Conservation (phyloP, 2,888 invertebrate genomes). For the Aphodius sticticus region DNA sequence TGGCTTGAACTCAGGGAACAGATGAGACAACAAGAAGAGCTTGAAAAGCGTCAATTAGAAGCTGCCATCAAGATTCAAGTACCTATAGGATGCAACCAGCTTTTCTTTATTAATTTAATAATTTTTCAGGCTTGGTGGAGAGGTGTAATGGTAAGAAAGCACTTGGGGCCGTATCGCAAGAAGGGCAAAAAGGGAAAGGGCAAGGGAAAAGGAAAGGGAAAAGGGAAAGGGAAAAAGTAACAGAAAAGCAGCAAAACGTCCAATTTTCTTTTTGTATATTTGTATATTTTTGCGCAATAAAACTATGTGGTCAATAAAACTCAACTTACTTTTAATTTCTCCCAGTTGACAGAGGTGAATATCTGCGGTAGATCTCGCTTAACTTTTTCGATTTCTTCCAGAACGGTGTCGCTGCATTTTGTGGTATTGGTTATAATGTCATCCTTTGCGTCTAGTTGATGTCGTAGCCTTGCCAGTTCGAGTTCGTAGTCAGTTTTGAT, state of each 20-base stretch:
- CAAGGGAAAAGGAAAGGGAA: constrained; percentile 35
- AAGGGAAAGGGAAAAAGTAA: constrained; percentile 40
- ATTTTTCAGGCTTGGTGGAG: constrained; percentile 71
- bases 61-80: constrained; percentile 68
- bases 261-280: constrained; percentile 21
- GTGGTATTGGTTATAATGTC: constrained; percentile 48
- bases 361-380: constrained; percentile 46
- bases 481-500: constrained; percentile 50
- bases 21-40: constrained; percentile 51
- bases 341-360: constrained; percentile 44
- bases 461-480: constrained; percentile 47
- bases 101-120: background rate
- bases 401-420: constrained; percentile 49
- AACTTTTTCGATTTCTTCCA: constrained; percentile 50
- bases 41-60: constrained; percentile 55
- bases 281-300: constrained; percentile 26
- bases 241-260: constrained; percentile 40
- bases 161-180: constrained; percentile 69
- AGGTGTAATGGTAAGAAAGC: constrained; percentile 75
- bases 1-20: constrained; percentile 59
- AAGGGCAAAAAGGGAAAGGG: constrained; percentile 54
- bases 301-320: constrained; percentile 5
- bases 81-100: background rate
- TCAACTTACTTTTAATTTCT: constrained; percentile 45
- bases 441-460: constrained; percentile 46